These are phyloP conservation scores for Peromyscus attwateri DNA, from an alignment of 2,797 vertebrate genomes.

Conservation along the genomic window DNA sequence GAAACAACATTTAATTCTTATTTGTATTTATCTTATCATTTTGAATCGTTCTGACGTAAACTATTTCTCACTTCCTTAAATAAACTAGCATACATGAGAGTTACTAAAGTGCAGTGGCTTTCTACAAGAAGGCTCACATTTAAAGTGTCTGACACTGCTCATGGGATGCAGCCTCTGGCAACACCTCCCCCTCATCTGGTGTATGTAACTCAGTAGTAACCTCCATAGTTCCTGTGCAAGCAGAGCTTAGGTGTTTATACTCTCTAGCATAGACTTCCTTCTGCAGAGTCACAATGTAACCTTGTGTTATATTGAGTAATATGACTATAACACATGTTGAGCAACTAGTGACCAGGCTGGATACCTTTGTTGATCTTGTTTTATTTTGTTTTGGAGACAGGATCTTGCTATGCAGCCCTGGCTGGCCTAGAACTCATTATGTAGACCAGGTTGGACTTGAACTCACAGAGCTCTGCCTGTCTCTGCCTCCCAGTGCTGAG, in stretches of 20 bases:
- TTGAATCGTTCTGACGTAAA: neutral
- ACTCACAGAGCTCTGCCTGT: neutral
- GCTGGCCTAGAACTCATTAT: neutral
- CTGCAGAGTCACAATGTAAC: neutral
- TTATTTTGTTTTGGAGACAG: neutral
- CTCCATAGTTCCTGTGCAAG: neutral
- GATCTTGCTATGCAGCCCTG: neutral
- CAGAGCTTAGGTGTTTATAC: neutral
- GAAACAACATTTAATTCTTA: slow-evolving; percentile 13
- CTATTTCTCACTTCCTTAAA: slow-evolving; percentile 27
- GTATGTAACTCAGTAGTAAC: neutral
- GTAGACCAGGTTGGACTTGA: neutral
- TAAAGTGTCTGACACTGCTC: neutral
- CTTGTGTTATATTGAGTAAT: neutral
- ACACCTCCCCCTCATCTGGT: neutral
- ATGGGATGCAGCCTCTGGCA: neutral
- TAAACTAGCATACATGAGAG: neutral
- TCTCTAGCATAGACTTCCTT: neutral
- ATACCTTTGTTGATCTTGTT: neutral
- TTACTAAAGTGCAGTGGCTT: neutral
- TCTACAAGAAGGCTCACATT: slow-evolving; percentile 12
- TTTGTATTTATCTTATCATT: slow-evolving; percentile 39
- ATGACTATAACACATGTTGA: neutral
- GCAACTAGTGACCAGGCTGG: neutral
- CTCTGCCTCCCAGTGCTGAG: neutral